Evolutionary conservation across 2,797 vertebrate genomes (phyloP).

Genomic region (Sebastes reedi): DNA sequence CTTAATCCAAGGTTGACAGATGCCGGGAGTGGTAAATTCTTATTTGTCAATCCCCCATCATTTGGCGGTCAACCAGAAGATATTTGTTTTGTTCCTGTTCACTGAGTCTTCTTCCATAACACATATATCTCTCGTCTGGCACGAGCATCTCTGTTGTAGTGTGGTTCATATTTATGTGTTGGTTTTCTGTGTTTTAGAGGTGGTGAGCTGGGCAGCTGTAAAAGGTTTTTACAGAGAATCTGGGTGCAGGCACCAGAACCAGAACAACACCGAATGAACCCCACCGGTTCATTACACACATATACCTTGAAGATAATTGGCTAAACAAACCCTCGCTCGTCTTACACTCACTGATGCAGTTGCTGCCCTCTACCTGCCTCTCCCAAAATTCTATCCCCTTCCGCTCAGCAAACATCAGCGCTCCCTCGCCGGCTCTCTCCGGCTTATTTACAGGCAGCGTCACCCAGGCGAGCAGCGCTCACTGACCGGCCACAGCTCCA

Average conservation of each 20-base stretch:
- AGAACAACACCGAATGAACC: neutral
- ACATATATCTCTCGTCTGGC: neutral
- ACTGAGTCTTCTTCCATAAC: neutral
- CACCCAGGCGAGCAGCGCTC: constrained; percentile 13
- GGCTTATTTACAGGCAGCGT: constrained; percentile 39
- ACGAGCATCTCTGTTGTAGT: neutral
- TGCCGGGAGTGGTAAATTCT: neutral
- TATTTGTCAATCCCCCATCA: neutral
- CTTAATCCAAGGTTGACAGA: constrained; percentile 9
- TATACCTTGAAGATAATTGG: constrained; percentile 42
- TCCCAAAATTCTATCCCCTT: neutral
- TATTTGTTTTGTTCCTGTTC: neutral
- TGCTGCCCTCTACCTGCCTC: constrained; percentile 16
- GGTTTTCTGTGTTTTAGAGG: neutral
- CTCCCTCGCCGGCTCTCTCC: constrained; percentile 4
- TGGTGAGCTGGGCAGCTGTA: neutral
- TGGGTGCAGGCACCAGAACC: neutral
- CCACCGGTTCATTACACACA: constrained; percentile 5
- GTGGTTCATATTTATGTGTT: neutral
- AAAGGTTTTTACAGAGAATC: neutral
- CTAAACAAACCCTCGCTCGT: constrained; percentile 12
- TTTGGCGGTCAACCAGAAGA: neutral
- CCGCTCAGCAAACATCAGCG: neutral
- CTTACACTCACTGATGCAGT: constrained; percentile 9
- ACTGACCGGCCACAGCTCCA: constrained; percentile 49